These are phyloP conservation scores for Drosophila triauraria DNA, from an alignment of 1,140 invertebrate genomes.

Conservation along the genomic window DNA sequence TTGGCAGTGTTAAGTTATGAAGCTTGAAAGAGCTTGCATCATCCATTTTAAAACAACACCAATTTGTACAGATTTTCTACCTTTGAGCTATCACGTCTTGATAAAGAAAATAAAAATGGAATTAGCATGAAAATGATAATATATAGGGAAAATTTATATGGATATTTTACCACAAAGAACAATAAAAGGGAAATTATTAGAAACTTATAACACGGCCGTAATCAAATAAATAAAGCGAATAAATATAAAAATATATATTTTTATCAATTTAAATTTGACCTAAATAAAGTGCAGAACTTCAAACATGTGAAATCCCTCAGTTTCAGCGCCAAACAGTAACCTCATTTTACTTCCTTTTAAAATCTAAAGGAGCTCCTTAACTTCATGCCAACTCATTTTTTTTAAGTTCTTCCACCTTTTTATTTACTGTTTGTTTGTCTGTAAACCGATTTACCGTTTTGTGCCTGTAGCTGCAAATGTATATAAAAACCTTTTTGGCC, in stretches of 20 bases:
- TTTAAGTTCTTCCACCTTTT: conserved; percentile 18
- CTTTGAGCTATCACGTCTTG: background rate
- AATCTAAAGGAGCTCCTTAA: background rate
- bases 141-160: background rate
- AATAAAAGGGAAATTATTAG: no score
- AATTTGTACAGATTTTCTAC: conserved; percentile 1
- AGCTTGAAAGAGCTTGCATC: conserved; percentile 9
- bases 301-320: background rate
- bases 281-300: background rate
- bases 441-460: conserved; percentile 16
- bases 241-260: background rate
- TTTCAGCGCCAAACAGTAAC: background rate
- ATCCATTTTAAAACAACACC: background rate
- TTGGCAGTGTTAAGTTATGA: conserved; percentile 1
- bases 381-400: conserved; percentile 21
- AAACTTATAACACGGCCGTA: background rate
- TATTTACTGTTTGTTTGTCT: conserved; percentile 22
- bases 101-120: conserved; percentile 7
- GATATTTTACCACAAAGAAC: background rate
- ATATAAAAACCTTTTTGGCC: conserved; percentile 12
- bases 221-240: background rate
- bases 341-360: background rate
- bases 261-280: background rate
- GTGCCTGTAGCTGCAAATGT: conserved; percentile 3
- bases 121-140: conserved; percentile 25